phyloP scores from a whole-genome alignment of 2,113 vertebrate genomes.

The Onychorhynchus coronatus region DNA sequence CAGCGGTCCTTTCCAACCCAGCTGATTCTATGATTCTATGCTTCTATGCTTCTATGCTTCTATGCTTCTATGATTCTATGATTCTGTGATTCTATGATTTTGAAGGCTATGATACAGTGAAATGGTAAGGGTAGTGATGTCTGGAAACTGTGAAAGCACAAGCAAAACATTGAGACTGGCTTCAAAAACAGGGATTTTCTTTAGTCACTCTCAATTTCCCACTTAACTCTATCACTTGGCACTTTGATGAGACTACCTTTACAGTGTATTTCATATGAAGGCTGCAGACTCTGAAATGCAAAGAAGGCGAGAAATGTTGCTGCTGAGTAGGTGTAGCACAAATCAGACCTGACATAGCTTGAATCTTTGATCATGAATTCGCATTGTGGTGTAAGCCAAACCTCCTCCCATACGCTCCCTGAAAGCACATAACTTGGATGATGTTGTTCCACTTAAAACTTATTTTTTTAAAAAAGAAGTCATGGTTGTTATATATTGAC shows the following conservation, averaged over 20 bases:
- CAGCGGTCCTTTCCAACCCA: no score
- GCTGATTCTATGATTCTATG: no score
- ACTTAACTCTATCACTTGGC: background rate
- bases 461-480: background rate
- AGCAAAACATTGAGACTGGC: background rate
- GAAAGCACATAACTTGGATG: background rate
- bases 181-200: background rate
- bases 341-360: background rate
- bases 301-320: background rate
- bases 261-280: background rate
- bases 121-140: background rate
- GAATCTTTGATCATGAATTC: conserved; percentile 21
- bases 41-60: no score
- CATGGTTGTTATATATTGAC: background rate
- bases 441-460: background rate
- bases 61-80: no score
- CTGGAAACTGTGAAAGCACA: background rate
- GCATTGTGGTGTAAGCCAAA: background rate
- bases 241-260: background rate
- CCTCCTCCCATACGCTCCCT: background rate
- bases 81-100: no score
- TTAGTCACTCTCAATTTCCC: background rate
- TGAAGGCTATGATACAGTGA: background rate
- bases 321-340: background rate
- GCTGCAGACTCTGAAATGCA: conserved; percentile 8